Percentiles rank a stretch among this genome's conserved stretches.
These are phyloP conservation scores for Hystrix cristata DNA, from an alignment of 2,113 vertebrate species.

Conservation along the genomic window DNA sequence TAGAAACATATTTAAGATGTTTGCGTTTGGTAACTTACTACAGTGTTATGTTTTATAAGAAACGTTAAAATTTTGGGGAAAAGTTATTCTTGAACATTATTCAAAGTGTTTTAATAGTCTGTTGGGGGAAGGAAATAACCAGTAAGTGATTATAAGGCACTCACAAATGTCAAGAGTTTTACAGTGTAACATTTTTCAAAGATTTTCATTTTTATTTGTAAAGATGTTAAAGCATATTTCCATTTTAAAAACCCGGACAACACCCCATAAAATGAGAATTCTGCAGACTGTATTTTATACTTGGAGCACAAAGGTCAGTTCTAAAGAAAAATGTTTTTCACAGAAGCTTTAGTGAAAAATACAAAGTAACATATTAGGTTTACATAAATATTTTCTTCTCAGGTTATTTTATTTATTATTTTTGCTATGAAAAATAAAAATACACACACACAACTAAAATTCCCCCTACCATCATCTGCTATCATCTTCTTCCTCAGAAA, in stretches of 20 bases:
- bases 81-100: slow-evolving; percentile 43
- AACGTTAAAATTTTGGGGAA: slow-evolving; percentile 50
- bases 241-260: slow-evolving; percentile 43
- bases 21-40: neutral
- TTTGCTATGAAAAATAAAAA: slow-evolving; percentile 33
- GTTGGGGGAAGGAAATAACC: slow-evolving; percentile 53
- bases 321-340: slow-evolving; percentile 40
- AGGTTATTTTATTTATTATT: slow-evolving; percentile 20
- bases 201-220: slow-evolving; percentile 72
- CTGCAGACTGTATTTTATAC: slow-evolving; percentile 30
- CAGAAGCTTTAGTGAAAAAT: slow-evolving; percentile 1
- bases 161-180: slow-evolving; percentile 73
- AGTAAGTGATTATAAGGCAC: slow-evolving; percentile 38
- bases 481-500: neutral
- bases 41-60: neutral
- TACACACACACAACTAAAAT: neutral
- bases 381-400: slow-evolving; percentile 37
- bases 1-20: neutral
- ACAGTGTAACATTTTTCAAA: slow-evolving; percentile 56
- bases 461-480: neutral
- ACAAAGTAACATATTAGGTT: neutral
- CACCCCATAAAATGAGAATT: slow-evolving; percentile 58
- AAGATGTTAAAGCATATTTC: slow-evolving; percentile 65
- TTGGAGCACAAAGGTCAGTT: slow-evolving; percentile 55
- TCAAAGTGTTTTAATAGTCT: slow-evolving; percentile 53